phyloP scores from a whole-genome alignment of 2,888 invertebrate species.

The Cancer borealis region DNA sequence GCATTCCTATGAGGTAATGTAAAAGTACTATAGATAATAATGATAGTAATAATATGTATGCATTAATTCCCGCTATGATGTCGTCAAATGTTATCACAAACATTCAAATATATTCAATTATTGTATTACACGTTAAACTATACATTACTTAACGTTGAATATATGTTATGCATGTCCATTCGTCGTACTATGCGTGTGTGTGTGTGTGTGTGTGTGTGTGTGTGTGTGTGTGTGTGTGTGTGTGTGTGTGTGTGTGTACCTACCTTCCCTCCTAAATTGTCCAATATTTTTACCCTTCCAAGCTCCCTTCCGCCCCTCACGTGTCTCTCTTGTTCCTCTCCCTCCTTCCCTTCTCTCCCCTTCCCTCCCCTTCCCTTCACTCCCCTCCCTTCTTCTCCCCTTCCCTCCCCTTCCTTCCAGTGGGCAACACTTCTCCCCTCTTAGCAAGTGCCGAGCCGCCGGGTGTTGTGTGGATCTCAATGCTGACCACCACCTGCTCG shows the following conservation, averaged over 20 bases:
- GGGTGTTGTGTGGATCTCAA: conserved; percentile 4
- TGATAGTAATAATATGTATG: too few relatives aligned
- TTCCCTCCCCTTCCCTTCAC: background rate
- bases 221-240: background rate
- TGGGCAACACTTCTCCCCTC: background rate
- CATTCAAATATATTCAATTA: too few relatives aligned
- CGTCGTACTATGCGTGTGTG: background rate
- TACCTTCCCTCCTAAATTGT: background rate
- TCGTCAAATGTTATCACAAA: too few relatives aligned
- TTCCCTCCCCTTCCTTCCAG: background rate
- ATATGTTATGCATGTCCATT: too few relatives aligned
- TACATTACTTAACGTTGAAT: too few relatives aligned
- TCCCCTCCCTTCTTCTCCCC: background rate
- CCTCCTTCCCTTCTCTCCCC: background rate
- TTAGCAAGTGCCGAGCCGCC: conserved; percentile 27
- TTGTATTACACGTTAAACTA: too few relatives aligned
- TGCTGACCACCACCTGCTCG: conserved; percentile 2
- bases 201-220: conserved; percentile 17
- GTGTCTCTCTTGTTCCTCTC: conserved; percentile 7
- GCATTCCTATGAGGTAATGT: too few relatives aligned
- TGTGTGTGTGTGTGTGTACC: background rate
- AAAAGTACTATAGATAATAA: too few relatives aligned
- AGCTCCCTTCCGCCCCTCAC: background rate
- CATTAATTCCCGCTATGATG: too few relatives aligned
- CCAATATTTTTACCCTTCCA: background rate